These are phyloP conservation scores for Leguminivora glycinivorella DNA, from an alignment of 1,140 invertebrate species.

Conservation along the genomic window DNA sequence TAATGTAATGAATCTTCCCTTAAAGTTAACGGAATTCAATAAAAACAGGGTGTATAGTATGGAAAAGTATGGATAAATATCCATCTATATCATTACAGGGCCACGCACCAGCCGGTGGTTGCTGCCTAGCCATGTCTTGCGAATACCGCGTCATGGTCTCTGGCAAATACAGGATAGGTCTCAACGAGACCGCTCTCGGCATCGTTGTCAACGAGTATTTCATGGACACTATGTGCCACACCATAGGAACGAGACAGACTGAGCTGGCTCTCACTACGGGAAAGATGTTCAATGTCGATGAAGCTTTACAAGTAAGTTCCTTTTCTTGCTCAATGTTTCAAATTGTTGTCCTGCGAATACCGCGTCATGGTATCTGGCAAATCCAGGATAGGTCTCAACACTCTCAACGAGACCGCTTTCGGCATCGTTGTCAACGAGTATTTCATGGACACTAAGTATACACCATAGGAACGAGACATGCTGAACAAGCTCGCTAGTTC, in stretches of 20 bases:
- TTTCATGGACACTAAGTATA: slow-evolving; percentile 81
- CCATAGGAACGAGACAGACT: slow-evolving; percentile 80
- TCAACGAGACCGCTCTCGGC: slow-evolving; percentile 86
- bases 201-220: slow-evolving; percentile 87
- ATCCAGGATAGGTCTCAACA: slow-evolving; percentile 86
- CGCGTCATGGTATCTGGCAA: slow-evolving; percentile 86
- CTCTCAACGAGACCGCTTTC: slow-evolving; percentile 84
- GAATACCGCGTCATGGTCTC: slow-evolving; percentile 89
- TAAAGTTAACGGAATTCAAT: no score
- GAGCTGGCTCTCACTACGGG: slow-evolving; percentile 86
- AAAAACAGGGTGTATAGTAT: no score
- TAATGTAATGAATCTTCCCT: no score
- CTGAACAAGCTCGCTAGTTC: slow-evolving; percentile 85
- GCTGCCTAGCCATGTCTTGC: slow-evolving; percentile 85
- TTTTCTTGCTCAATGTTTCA: not conserved
- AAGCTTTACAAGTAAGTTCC: slow-evolving; percentile 80
- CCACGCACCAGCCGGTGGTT: slow-evolving; percentile 89
- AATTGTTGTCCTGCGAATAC: slow-evolving; percentile 90
- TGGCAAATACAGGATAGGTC: slow-evolving; percentile 86
- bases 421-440: slow-evolving; percentile 86
- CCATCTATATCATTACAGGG: slow-evolving; percentile 33
- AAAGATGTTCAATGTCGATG: slow-evolving; percentile 83
- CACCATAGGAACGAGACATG: slow-evolving; percentile 79
- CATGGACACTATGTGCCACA: slow-evolving; percentile 75
- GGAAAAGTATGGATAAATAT: no score